phyloP scores from a whole-genome alignment of 1,140 invertebrate species.

The Neodiprion virginianus region DNA sequence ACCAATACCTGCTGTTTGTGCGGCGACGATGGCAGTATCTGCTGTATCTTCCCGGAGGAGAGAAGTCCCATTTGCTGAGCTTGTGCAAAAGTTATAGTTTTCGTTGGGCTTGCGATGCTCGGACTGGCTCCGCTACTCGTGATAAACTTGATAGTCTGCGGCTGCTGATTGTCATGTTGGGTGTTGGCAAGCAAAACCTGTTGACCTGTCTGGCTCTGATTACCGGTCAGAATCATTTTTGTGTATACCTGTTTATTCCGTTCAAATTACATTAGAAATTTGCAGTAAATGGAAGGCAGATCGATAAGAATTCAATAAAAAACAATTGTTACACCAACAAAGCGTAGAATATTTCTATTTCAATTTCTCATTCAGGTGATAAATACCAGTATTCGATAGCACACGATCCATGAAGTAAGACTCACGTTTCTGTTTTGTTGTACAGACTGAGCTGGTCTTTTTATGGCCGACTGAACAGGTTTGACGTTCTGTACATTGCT shows the following conservation, averaged over 20 bases:
- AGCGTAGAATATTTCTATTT: no score
- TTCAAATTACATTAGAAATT: no score
- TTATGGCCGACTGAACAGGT: conserved; percentile 45
- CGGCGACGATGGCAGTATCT: conserved; percentile 58
- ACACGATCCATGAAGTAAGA: conserved; percentile 16
- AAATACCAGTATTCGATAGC: no score
- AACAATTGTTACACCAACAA: no score
- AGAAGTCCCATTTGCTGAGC: conserved; percentile 73
- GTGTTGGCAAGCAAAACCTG: conserved; percentile 54
- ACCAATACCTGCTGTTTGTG: conserved; percentile 60
- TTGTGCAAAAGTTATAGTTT: conserved; percentile 74
- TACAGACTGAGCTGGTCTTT: conserved; percentile 47
- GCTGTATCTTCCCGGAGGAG: conserved; percentile 62
- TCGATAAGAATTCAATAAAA: no score
- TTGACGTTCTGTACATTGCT: conserved; percentile 52
- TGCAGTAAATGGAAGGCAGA: no score
- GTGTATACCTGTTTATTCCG: conserved; percentile 55
- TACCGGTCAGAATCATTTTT: conserved; percentile 69
- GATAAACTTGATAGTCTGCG: conserved; percentile 54
- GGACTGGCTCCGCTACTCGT: conserved; percentile 44
- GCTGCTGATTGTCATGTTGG: conserved; percentile 47
- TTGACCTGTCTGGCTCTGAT: conserved; percentile 48
- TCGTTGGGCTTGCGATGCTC: conserved; percentile 63
- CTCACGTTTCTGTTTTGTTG: conserved; percentile 54
- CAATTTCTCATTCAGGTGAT: no score